phyloP scores from a whole-genome alignment of 2,888 invertebrate genomes.

The Tetragonula carbonaria region DNA sequence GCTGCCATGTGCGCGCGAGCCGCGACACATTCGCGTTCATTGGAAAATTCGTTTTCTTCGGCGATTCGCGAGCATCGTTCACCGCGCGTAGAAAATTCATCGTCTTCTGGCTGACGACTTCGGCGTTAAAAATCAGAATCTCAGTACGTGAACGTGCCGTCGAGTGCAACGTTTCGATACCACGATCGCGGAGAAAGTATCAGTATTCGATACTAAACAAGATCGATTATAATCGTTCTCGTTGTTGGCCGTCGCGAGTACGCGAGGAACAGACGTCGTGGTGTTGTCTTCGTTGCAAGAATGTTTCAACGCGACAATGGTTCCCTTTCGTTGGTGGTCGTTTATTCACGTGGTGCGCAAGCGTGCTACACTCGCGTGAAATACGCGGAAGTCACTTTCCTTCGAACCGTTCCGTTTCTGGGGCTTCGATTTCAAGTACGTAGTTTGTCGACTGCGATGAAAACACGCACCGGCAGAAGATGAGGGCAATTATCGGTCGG shows the following conservation, averaged over 20 bases:
- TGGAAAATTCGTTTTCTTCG: constrained; percentile 24
- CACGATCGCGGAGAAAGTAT: constrained; percentile 37
- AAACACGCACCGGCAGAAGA: constrained; percentile 1
- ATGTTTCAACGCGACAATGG: constrained; percentile 46
- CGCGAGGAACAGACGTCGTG: not conserved
- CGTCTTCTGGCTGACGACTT: not conserved
- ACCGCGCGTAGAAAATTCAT: not conserved
- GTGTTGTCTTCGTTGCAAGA: constrained; percentile 21
- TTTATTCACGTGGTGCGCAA: constrained; percentile 33
- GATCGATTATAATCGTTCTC: constrained; percentile 10
- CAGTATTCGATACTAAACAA: not conserved
- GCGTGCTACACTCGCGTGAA: constrained; percentile 27
- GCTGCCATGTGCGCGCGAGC: not conserved
- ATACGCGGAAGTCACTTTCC: constrained; percentile 70
- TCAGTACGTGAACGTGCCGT: not conserved
- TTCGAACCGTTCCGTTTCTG: constrained; percentile 61
- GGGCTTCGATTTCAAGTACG: constrained; percentile 37
- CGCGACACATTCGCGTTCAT: constrained; percentile 21
- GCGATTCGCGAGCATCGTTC: not conserved
- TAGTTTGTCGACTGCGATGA: constrained; percentile 29
- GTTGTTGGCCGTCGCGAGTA: not conserved
- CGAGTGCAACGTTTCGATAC: not conserved
- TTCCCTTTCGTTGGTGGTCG: constrained; percentile 59
- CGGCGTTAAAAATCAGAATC: not conserved
- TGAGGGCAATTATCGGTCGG: constrained; percentile 34